Percentiles rank a stretch among this genome's conserved stretches.
Evolutionary conservation across 92 coral and sea anemone genomes (phyloP).

Genomic region (Desmophyllum pertusum): DNA sequence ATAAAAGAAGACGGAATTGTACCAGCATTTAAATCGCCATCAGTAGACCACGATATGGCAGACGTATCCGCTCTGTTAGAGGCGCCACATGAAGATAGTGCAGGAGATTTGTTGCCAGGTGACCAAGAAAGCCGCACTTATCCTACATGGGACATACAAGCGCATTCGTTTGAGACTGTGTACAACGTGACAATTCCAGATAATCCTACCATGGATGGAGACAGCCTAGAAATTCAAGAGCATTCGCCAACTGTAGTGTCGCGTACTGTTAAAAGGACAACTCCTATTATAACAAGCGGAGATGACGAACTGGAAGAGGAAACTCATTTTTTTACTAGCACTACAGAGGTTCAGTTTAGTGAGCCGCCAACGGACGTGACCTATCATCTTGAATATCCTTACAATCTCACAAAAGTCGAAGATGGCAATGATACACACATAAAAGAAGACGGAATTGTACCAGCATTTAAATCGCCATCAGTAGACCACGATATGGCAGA

Average conservation of each 20-base stretch:
- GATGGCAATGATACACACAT: not conserved
- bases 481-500: slow-evolving; percentile 12
- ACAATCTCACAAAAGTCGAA: not conserved
- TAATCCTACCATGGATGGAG: not conserved
- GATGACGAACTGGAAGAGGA: not conserved
- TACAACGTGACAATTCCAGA: slow-evolving; percentile 13
- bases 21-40: slow-evolving; percentile 1
- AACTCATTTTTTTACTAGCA: not conserved
- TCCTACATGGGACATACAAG: no score
- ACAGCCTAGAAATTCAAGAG: not conserved
- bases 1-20: slow-evolving; percentile 15
- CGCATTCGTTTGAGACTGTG: slow-evolving; percentile 13
- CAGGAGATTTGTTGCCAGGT: no score
- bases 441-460: slow-evolving; percentile 3
- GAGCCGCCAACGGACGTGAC: not conserved
- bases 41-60: not conserved
- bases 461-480: not conserved
- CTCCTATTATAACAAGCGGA: not conserved
- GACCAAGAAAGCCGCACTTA: not conserved
- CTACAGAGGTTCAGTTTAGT: not conserved
- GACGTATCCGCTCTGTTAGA: slow-evolving; percentile 2
- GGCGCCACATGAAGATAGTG: not conserved
- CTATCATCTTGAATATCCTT: slow-evolving; percentile 16
- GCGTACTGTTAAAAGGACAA: slow-evolving; percentile 7
- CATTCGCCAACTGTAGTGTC: slow-evolving; percentile 14